Base-by-base conservation (phyloP, 2,797 vertebrate species). In the Phoebastria nigripes region DNA sequence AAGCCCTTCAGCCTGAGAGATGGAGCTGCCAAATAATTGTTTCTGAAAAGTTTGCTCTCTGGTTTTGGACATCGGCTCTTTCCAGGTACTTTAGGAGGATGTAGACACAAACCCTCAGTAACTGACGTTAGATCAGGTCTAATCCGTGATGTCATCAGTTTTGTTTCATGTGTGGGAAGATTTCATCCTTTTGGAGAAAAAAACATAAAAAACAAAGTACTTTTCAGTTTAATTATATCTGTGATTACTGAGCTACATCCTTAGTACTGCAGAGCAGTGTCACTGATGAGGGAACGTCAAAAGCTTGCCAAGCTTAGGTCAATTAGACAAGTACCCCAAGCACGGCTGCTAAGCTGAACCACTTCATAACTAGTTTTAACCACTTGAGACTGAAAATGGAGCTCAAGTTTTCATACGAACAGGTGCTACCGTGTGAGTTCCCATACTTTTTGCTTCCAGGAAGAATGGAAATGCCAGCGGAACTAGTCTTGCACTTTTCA, bases 351-450 rank as follows among this genome's bases (percentile, higher is more conserved):
- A 61, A 87, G 72, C 52, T 81, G 80, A 90, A 94, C 87, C 47
- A 59, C 83, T 94, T 87, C 66, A 54, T 61, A 95, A 82, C 85
- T 89, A 65, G 74, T 94, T 91, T 95, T 87, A 94, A 87, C 65
- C 41, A 74, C 76, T 67, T 72, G 59, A 77, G 71, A 70, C 31
- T 83, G 41, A 96, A 94, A 87, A 87, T 31, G 31, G 79, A 94
- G 42, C 41, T 93, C 82, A 67, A 31, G 26, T 54, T 87, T 92
- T 91, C 18, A 54, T 37, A 51, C 1, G 2, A 87, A 93, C 41
- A 80, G 42, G 24, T 4, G 5, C 37, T 86, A 44, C 56, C 2
- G 0, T 59, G 14, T 59, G 56, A 87, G n/a, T 76, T 87, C n/a
- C 63, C 8, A n/a, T n/a, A 62, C 24, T 85, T 70, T 66, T 92